phyloP scores from a whole-genome alignment of 2,797 vertebrate species.

The Acomys russatus region DNA sequence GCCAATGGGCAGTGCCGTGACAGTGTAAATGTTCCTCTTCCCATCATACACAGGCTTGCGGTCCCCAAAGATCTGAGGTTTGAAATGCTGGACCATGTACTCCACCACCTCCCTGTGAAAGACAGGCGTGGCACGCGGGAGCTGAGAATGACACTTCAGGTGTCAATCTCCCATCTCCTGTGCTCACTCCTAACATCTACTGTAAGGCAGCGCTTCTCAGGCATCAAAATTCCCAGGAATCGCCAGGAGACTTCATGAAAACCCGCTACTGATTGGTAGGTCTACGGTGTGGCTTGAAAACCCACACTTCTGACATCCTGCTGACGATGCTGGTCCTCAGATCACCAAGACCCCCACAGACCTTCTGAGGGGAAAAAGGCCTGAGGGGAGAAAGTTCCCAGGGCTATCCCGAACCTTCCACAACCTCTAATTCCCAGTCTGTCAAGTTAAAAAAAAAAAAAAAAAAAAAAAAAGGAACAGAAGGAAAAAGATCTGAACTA shows the following conservation, averaged over 20 bases:
- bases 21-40: conserved; percentile 99
- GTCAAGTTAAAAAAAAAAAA: neutral
- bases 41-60: conserved; percentile 99
- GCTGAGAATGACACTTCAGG: conserved; percentile 66
- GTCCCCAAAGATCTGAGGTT: conserved; percentile 99
- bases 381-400: conserved; percentile 7
- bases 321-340: conserved; percentile 21
- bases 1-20: conserved; percentile 97
- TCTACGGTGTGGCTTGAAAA: conserved; percentile 48
- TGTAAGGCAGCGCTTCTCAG: neutral
- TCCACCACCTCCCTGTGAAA: conserved; percentile 97
- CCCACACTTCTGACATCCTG: conserved; percentile 43
- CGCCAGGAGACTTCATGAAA: conserved; percentile 44
- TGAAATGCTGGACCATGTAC: conserved; percentile 99
- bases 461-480: conserved; percentile 33
- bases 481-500: neutral
- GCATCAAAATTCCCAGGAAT: conserved; percentile 24
- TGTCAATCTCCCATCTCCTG: conserved; percentile 29
- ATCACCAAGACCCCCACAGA: conserved; percentile 11
- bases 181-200: conserved; percentile 14
- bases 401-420: conserved; percentile 42
- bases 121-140: conserved; percentile 46
- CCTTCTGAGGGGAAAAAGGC: neutral
- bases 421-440: neutral
- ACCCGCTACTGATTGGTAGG: conserved; percentile 47